Percentiles rank a stretch among this genome's conserved stretches.
These are phyloP conservation scores for Hemiscyllium ocellatum DNA, from an alignment of 2,113 vertebrate species.

Conservation along the genomic window DNA sequence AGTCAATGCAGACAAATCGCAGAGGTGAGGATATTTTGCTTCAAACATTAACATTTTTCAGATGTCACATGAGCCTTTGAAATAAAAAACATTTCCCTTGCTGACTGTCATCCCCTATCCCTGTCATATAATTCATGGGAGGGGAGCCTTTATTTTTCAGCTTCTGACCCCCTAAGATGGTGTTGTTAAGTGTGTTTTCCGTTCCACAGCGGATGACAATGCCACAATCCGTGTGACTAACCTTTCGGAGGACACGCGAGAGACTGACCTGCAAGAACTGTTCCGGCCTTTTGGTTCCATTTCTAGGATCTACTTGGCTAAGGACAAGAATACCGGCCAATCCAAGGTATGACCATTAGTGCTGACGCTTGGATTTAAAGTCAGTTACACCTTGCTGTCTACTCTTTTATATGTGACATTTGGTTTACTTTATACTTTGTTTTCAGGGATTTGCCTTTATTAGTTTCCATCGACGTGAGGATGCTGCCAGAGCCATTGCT, in stretches of 20 bases:
- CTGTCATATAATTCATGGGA: not conserved
- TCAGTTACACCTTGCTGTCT: not conserved
- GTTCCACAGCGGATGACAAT: constrained; percentile 76
- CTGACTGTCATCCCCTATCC: not conserved
- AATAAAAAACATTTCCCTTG: not conserved
- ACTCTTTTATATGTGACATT: not conserved
- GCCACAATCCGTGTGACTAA: constrained; percentile 96
- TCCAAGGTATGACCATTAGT: constrained; percentile 69
- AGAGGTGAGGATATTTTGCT: constrained; percentile 58
- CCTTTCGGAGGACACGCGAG: constrained; percentile 90
- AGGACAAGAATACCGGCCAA: constrained; percentile 95
- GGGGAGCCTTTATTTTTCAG: not conserved
- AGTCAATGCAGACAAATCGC: constrained; percentile 93
- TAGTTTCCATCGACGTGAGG: constrained; percentile 91
- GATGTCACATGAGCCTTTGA: not conserved
- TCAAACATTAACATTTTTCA: not conserved
- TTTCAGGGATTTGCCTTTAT: constrained; percentile 89
- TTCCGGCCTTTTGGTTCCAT: constrained; percentile 96
- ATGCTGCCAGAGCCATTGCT: constrained; percentile 79
- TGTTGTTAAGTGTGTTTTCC: not conserved
- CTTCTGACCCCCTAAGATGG: not conserved
- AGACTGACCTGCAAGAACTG: constrained; percentile 93
- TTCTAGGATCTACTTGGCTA: constrained; percentile 91
- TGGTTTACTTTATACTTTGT: fast-evolving
- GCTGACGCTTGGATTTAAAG: not conserved